These are phyloP conservation scores for Sturnira hondurensis DNA, from an alignment of 2,113 vertebrate genomes.

Conservation along the genomic window DNA sequence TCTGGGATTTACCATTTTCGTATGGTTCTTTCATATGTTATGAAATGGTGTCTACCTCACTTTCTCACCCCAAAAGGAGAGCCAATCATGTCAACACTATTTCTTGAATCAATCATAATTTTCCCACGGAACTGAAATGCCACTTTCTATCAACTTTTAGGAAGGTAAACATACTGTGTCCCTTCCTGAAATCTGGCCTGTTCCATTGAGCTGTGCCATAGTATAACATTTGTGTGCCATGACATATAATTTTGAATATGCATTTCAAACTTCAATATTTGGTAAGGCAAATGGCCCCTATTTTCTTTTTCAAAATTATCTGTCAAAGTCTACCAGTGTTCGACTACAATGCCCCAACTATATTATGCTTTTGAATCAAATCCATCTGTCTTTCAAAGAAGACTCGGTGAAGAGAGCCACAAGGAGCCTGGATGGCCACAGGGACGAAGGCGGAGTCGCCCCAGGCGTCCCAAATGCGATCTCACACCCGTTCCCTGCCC, in stretches of 20 bases:
- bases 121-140: neutral
- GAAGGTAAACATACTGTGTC: neutral
- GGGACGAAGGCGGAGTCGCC: neutral
- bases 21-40: neutral
- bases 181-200: neutral
- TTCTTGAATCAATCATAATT: neutral
- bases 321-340: neutral
- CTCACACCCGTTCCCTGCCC: neutral
- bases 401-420: neutral
- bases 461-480: accelerated
- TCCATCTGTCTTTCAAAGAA: neutral
- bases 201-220: neutral
- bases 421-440: too few relatives aligned
- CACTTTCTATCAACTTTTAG: neutral
- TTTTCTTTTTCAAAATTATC: conserved; percentile 13
- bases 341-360: neutral
- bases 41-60: neutral
- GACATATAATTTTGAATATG: neutral
- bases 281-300: neutral
- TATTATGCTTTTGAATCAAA: neutral
- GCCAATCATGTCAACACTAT: neutral
- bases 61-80: neutral
- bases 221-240: neutral
- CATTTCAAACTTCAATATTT: conserved; percentile 19
- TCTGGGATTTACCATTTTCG: neutral